Base-by-base conservation (phyloP, 2,113 vertebrate genomes). In the Oplegnathus fasciatus region DNA sequence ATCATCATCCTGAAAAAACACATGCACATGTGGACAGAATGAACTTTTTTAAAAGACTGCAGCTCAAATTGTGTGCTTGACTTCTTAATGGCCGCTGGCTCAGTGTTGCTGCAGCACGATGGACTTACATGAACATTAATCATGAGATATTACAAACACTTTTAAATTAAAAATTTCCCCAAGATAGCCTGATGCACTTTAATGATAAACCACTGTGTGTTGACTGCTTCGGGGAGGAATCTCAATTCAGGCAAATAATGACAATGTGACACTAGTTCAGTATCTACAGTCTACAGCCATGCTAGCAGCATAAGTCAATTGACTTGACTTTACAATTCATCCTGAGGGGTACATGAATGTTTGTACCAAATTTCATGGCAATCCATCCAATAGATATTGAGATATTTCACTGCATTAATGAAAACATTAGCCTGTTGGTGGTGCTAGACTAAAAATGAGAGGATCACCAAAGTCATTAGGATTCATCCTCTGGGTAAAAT, bases 1-100 rank as follows among this genome's bases (percentile, higher is more conserved):
- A n/a, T 98, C 98, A 0, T 98, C 97, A 87, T 98, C 98, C 98
- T 99, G 93, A 14, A 75, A 85, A 69, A 61, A 92, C 3, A 90
- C 26, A 81, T 6, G 30, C 79, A 83, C 40, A 79, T 50, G 44
- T 48, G 52, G 9, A 78, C 28, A 75, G 3, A 54, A 40, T 78
- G 2, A 61, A 57, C 18, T 76, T 70, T 67, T 22, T 60, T 26
- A 24, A 58, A 66, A 42, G 20, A 52, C 32, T 67, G 60, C 60
- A 58, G 67, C 50, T 65, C 17, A 78, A n/a, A 66, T 69, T 18
- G 66, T 60, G 42, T 30, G 26, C 5, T 70, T 80, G 62, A 22
- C 42, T 61, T 80, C 14, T 34, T 17, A 34, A 32, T 72, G 28
- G 62, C 60, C 40, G 9, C 50, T 70, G 62, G 26, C 64, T 48